phyloP scores from a whole-genome alignment of 2,113 vertebrate genomes.

The Pygoscelis adeliae region DNA sequence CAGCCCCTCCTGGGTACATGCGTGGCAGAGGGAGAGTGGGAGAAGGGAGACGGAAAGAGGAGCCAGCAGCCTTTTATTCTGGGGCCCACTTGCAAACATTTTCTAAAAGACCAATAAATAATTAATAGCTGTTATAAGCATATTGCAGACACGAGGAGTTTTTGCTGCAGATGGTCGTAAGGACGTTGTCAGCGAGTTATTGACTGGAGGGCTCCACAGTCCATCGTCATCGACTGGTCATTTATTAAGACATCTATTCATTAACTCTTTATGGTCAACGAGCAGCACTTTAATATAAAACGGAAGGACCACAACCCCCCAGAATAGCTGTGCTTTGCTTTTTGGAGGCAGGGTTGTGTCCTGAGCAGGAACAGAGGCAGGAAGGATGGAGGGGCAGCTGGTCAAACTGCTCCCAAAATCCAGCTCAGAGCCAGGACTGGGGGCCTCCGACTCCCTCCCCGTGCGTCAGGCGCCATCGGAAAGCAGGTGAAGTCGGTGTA shows the following conservation, averaged over 20 bases:
- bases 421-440: neutral
- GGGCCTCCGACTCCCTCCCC: fast-evolving
- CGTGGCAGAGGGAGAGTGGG: fast-evolving
- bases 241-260: neutral
- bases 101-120: conserved; percentile 3
- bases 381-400: neutral
- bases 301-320: fast-evolving
- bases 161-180: neutral
- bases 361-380: neutral
- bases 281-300: neutral
- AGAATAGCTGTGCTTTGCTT: neutral
- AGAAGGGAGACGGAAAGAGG: neutral
- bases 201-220: neutral
- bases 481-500: neutral
- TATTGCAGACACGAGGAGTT: neutral
- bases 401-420: neutral
- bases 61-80: neutral
- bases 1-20: fast-evolving
- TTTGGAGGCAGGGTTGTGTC: neutral
- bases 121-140: neutral
- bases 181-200: neutral
- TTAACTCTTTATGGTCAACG: neutral
- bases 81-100: neutral
- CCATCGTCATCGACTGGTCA: neutral
- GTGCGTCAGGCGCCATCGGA: fast-evolving